Evolutionary conservation across 2,888 invertebrate species (phyloP), one percentile per base, ranked within the genome.

Genomic region (Volucella zonaria): DNA sequence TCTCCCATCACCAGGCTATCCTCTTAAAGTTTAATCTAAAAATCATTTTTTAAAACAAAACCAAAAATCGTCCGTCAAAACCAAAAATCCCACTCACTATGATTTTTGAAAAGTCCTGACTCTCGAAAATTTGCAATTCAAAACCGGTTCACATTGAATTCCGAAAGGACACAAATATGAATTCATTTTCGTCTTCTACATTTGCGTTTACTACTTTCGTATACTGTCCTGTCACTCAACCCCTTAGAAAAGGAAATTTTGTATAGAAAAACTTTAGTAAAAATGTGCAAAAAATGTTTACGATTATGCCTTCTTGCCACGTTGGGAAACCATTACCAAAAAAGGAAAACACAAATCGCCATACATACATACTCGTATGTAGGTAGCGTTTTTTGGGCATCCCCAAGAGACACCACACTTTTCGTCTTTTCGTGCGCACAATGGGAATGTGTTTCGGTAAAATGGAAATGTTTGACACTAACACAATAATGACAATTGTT

Each of bases 391-490:
- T 52, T 68, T 10, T 23, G 23, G 45, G 15, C 10, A 80, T 76
- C 75, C 83, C 75, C 83, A n/a, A 43, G 61, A 42, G 83, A 76
- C 43, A 40, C 18, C 14, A 56, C 45, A 70, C 59, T 62, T 54
- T 54, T 54, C 56, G 42, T 52, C 52, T 40, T 23, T 58, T 18
- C 54, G 31, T 49, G 45, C 66, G 23, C 49, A 74, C 80, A 67
- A 74, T 74, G 73, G 42, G 70, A 83, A 81, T 85, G 80, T 85
- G 85, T 85, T 81, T 81, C 62, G 66, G 67, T 66, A 78, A 86
- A 87, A 87, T 87, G 87, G 83, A 87, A 87, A 87, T 87, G 87
- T 87, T 87, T 87, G 86, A 87, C 87, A 86, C 85, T 86, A 87
- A 86, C 82, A 87, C 85, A 87, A 85, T 87, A 86, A 87, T 77